phyloP scores from a whole-genome alignment of 2,113 vertebrate species.

The Cacatua alba region DNA sequence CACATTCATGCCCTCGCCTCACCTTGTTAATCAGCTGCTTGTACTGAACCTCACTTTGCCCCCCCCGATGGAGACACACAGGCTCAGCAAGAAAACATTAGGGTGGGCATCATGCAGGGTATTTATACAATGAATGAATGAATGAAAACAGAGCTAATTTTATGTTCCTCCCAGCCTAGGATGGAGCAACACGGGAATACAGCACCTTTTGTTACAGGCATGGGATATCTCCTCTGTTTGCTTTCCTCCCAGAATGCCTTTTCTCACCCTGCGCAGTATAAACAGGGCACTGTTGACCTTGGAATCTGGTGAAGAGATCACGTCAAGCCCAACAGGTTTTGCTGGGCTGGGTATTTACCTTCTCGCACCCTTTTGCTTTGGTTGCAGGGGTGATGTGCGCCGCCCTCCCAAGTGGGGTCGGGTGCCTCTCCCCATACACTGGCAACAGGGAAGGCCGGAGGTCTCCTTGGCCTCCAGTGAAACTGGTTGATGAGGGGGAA shows the following conservation, averaged over 20 bases:
- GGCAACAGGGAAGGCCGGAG: not conserved
- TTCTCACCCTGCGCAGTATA: not conserved
- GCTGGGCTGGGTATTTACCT: not conserved
- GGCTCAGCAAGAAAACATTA: not conserved
- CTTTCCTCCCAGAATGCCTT: conserved; percentile 61
- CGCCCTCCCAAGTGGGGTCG: not conserved
- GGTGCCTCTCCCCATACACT: not conserved
- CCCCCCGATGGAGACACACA: not conserved
- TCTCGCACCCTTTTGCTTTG: not conserved
- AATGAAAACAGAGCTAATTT: conserved; percentile 39
- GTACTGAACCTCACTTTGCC: not conserved
- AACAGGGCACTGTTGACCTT: conserved; percentile 59
- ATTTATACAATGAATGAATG: conserved; percentile 45
- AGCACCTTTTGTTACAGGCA: conserved; percentile 18
- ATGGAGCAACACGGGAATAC: conserved; percentile 15
- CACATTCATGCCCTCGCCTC: not conserved
- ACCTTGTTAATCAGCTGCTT: conserved; percentile 11
- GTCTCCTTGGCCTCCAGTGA: not conserved
- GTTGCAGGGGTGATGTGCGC: not conserved
- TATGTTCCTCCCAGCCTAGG: not conserved
- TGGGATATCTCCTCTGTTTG: conserved; percentile 43
- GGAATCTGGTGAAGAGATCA: conserved; percentile 3
- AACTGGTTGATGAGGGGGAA: not conserved
- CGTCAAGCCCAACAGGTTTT: conserved; percentile 16
- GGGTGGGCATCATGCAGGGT: not conserved